Base-by-base conservation (phyloP, 2,113 vertebrate species). In the Ciconia boyciana region DNA sequence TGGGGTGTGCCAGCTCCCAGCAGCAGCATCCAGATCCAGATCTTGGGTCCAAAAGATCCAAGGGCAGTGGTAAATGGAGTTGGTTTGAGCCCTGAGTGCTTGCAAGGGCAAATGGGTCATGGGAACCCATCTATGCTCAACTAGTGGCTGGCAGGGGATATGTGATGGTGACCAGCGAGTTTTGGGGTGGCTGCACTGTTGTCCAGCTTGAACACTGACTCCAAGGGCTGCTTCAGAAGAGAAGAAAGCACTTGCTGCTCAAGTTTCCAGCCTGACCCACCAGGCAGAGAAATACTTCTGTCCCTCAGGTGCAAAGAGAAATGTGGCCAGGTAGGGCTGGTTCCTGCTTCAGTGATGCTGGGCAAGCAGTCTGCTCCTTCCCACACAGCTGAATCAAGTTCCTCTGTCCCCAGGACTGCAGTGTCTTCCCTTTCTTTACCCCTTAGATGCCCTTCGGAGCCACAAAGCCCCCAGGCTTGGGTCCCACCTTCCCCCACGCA, bases 371-470 rank as follows among this genome's bases (percentile, higher is more conserved):
- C 31, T 83, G 39, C 48, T 86, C 62, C 68, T 61, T 43, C 52
- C 49, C 46, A 16, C 0, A 0, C 60, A 39, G 51, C 25, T 13
- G 12, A 7, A 11, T 4, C 0, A 2, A 36, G 41, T 16, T 68
- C 44, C 62, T 74, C 44, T 26, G 24, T 9, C 8, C 72, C 44
- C 44, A 26, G 44, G 7, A 11, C 58, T 34, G 64, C 85, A 13
- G 15, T 26, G 46, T 18, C 51, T 36, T 20, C 41, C 52, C 7
- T 58, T 49, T 55, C 14, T 36, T 46, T 58, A 31, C 39, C 36
- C 43, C 48, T 7, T 1, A 7, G 34, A 31, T 8, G 2, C 0
- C 0, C 4, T n/a, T 21, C 10, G 29, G 66, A 58, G 39, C 21
- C 41, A 36, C 66, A 76, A 60, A 86, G 9, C 20, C 36, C 16